Conservation (phyloP, 2,797 vertebrate species). For the Manis javanica region DNA sequence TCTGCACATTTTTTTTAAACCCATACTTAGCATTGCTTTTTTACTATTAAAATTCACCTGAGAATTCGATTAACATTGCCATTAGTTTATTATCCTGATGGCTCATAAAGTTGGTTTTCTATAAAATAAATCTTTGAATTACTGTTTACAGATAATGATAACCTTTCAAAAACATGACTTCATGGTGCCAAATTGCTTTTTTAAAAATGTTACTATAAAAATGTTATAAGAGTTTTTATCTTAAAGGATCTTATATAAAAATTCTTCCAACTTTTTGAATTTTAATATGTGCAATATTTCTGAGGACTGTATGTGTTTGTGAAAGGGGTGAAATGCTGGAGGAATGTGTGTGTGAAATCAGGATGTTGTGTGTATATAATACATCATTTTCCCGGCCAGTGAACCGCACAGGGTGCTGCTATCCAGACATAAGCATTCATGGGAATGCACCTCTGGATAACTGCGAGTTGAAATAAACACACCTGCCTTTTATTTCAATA, state of each 20-base stretch:
- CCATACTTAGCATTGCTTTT: constrained; percentile 10
- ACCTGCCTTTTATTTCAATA: constrained; percentile 86
- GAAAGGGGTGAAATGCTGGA: constrained; percentile 71
- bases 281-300: constrained; percentile 63
- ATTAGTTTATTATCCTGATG: constrained; percentile 38
- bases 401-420: constrained; percentile 74
- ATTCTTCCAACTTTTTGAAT: constrained; percentile 54
- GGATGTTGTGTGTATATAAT: constrained; percentile 58
- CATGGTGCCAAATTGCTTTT: constrained; percentile 58
- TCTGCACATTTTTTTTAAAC: constrained; percentile 3
- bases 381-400: constrained; percentile 75
- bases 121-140: constrained; percentile 67
- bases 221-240: constrained; percentile 69
- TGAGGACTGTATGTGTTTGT: constrained; percentile 56
- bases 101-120: constrained; percentile 57
- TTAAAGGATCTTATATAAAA: constrained; percentile 59
- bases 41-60: constrained; percentile 35
- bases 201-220: background rate
- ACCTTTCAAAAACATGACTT: constrained; percentile 71
- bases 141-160: constrained; percentile 29
- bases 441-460: constrained; percentile 78
- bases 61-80: constrained; percentile 47
- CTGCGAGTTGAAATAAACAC: constrained; percentile 83
- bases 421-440: constrained; percentile 75
- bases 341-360: constrained; percentile 74